Evolutionary conservation across 2,888 invertebrate genomes (phyloP).

Genomic region (Protonemura montana): DNA sequence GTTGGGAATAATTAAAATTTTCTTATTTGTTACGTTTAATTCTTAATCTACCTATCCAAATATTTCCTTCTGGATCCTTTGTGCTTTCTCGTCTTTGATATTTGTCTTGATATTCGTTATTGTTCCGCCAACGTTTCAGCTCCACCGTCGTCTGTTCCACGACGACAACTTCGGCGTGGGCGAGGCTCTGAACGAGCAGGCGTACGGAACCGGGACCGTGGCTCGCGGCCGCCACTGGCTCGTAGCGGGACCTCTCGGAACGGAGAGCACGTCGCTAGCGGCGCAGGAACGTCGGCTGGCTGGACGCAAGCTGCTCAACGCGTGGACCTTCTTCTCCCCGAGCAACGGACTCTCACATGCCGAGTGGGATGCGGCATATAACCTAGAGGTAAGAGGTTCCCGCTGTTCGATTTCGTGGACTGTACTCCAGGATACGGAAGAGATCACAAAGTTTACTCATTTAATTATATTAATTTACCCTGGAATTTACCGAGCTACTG

Average conservation of each 20-base stretch:
- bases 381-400: conserved; percentile 60
- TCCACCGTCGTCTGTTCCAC: conserved; percentile 81
- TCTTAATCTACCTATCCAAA: too few species aligned
- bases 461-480: too few species aligned
- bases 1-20: too few species aligned
- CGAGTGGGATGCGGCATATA: conserved; percentile 62
- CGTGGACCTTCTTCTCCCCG: conserved; percentile 55
- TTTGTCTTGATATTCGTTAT: too few species aligned
- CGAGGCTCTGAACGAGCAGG: conserved; percentile 87
- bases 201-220: conserved; percentile 72
- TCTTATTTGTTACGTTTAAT: too few species aligned
- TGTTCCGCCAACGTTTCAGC: conserved; percentile 59
- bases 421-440: too few species aligned
- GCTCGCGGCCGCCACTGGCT: conserved; percentile 74
- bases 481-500: too few species aligned
- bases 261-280: conserved; percentile 24
- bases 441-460: too few species aligned
- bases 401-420: too few species aligned
- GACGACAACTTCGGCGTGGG: conserved; percentile 95
- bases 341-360: conserved; percentile 61
- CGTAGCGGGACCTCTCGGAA: conserved; percentile 56
- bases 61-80: too few species aligned
- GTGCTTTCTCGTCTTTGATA: too few species aligned
- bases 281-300: conserved; percentile 42
- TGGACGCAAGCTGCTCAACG: conserved; percentile 37